Evolutionary conservation across 2,888 invertebrate genomes (phyloP).

Genomic region (Eristalis tenax): DNA sequence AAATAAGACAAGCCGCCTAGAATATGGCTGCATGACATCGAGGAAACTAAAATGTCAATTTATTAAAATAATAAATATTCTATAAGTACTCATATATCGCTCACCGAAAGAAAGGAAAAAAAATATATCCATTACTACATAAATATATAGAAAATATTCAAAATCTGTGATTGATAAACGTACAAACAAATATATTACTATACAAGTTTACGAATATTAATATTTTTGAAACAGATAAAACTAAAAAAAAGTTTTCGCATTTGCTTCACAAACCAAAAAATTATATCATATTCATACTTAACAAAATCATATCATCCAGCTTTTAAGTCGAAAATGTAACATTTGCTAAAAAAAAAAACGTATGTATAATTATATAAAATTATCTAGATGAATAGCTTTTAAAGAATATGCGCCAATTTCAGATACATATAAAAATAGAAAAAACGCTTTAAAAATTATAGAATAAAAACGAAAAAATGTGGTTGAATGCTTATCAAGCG

Average conservation of each 20-base stretch:
- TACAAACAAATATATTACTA: constrained; percentile 63
- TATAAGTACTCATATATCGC: constrained; percentile 63
- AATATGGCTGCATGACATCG: constrained; percentile 9
- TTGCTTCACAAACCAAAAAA: constrained; percentile 9
- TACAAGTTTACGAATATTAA: constrained; percentile 58
- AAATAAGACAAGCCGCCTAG: neutral
- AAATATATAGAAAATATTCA: constrained; percentile 45
- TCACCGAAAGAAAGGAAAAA: constrained; percentile 56
- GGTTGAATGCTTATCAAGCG: constrained; percentile 48
- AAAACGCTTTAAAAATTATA: constrained; percentile 53
- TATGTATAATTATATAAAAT: neutral
- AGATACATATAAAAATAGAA: constrained; percentile 1
- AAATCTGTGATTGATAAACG: constrained; percentile 71
- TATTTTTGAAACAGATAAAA: constrained; percentile 56
- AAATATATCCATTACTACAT: constrained; percentile 7
- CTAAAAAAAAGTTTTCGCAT: constrained; percentile 18
- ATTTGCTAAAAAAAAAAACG: neutral
- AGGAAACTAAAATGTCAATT: constrained; percentile 32
- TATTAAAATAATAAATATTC: constrained; percentile 29
- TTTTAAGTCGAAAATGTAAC: neutral
- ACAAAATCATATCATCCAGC: constrained; percentile 41
- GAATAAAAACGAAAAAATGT: neutral
- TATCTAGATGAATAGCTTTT: constrained; percentile 44
- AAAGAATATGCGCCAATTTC: constrained; percentile 32
- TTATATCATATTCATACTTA: neutral